Evolutionary conservation across 2,797 vertebrate genomes (phyloP).

Genomic region (Novumbra hubbsi): DNA sequence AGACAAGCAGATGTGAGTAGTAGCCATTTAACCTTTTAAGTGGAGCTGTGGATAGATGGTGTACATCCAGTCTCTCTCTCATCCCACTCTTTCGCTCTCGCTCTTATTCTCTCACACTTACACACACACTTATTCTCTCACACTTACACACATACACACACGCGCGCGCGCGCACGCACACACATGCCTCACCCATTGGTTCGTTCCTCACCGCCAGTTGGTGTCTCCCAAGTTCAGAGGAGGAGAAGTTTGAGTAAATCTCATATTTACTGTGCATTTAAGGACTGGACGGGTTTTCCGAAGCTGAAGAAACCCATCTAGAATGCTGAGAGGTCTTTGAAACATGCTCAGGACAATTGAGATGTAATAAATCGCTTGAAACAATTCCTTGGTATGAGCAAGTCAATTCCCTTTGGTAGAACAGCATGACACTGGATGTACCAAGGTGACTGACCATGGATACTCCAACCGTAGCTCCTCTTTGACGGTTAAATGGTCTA

Average conservation of each 20-base stretch:
- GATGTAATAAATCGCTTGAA: neutral
- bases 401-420: neutral
- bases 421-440: neutral
- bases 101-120: too few species aligned
- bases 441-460: neutral
- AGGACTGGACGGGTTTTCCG: neutral
- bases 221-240: slow-evolving; percentile 4
- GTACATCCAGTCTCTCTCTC: too few species aligned
- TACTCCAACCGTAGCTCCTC: neutral
- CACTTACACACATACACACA: neutral
- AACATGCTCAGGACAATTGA: neutral
- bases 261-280: neutral
- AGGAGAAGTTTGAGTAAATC: neutral
- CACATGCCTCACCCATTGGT: slow-evolving; percentile 13
- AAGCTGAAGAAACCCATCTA: neutral
- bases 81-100: too few species aligned
- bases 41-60: neutral
- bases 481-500: neutral
- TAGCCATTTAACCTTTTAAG: neutral
- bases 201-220: slow-evolving; percentile 2
- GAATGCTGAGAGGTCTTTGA: neutral
- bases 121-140: too few species aligned
- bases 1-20: neutral
- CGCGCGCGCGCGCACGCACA: neutral
- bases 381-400: neutral